Percentiles rank a stretch among this genome's conserved stretches.
Evolutionary conservation across 2,113 vertebrate species (phyloP).

Genomic region (Albula glossodonta): DNA sequence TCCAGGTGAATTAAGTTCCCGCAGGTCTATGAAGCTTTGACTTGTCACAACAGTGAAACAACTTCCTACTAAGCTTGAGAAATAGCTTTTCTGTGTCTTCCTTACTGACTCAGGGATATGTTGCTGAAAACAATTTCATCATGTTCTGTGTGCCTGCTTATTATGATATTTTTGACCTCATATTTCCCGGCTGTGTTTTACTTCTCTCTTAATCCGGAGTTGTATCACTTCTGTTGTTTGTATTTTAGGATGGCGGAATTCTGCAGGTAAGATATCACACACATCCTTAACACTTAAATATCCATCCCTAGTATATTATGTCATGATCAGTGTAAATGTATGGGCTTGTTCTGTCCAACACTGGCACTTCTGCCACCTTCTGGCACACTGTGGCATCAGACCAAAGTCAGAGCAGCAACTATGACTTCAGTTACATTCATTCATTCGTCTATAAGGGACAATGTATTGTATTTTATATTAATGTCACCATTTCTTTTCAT

Average conservation of each 20-base stretch:
- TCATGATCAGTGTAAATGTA: not conserved
- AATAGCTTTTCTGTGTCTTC: not conserved
- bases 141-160: not conserved
- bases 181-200: too few species aligned
- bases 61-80: too few species aligned
- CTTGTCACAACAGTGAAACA: not conserved
- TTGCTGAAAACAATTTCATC: not conserved
- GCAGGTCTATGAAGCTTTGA: not conserved
- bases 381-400: not conserved
- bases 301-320: not conserved
- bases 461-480: too few species aligned
- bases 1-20: not conserved
- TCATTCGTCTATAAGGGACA: too few species aligned
- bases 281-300: not conserved
- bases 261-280: not conserved
- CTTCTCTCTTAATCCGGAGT: too few species aligned
- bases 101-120: not conserved
- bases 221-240: not conserved
- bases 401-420: not conserved
- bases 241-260: not conserved
- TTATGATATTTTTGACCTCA: too few species aligned
- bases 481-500: too few species aligned
- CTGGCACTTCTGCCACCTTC: not conserved
- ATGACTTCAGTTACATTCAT: too few species aligned
- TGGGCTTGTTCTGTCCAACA: not conserved